Percentiles rank a stretch among this genome's conserved stretches.
These are phyloP conservation scores for Lasioglossum lativentre DNA, from an alignment of 2,888 invertebrate genomes.

Conservation along the genomic window DNA sequence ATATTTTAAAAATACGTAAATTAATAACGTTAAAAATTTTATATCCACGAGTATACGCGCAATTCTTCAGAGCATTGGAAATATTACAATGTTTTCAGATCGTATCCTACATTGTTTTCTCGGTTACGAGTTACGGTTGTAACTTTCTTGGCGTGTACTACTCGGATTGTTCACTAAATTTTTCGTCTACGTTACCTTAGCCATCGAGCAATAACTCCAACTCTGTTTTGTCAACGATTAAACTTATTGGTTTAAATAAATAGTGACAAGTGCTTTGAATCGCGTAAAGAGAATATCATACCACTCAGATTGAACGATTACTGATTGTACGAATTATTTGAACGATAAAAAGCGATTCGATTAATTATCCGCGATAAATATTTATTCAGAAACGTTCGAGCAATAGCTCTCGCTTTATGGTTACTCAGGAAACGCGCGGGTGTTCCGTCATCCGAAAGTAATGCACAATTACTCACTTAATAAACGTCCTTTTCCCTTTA, in stretches of 20 bases:
- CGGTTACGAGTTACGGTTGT: background rate
- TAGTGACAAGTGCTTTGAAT: slow-evolving; percentile 25
- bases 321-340: background rate
- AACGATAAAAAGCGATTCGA: background rate
- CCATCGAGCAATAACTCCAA: background rate
- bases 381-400: slow-evolving; percentile 20
- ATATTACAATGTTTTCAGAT: slow-evolving; percentile 2
- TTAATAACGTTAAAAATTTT: background rate
- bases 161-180: background rate
- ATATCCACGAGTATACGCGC: background rate
- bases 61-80: background rate
- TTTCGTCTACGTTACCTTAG: background rate
- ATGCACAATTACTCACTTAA: slow-evolving; percentile 52
- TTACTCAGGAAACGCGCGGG: slow-evolving; percentile 58
- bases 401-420: slow-evolving; percentile 58
- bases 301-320: background rate
- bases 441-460: slow-evolving; percentile 14
- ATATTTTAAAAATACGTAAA: background rate
- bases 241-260: background rate
- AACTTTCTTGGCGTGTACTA: background rate
- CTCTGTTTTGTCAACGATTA: slow-evolving; percentile 19
- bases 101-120: background rate
- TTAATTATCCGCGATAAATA: slow-evolving; percentile 16
- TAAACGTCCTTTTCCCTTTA: slow-evolving; percentile 34
- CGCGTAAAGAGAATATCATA: background rate